Evolutionary conservation across 2,113 vertebrate genomes (phyloP).

Genomic region (Labrus mixtus): DNA sequence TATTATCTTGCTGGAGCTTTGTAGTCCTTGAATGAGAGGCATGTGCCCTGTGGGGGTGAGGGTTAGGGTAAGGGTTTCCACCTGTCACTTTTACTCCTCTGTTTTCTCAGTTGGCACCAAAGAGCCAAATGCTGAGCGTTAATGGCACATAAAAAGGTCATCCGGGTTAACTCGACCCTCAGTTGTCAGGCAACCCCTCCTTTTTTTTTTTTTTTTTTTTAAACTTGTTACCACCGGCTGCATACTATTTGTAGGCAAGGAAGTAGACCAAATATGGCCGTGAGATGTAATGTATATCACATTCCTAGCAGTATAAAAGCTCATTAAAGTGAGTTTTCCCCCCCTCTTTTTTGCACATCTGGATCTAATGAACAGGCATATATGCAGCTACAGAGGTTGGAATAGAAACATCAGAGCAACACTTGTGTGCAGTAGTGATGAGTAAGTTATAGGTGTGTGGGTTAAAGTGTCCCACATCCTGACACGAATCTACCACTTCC

Average conservation of each 20-base stretch:
- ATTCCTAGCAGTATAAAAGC: neutral
- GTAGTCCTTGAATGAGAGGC: slow-evolving; percentile 45
- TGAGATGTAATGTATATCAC: slow-evolving; percentile 1
- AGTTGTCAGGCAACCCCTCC: neutral
- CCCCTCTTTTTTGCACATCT: slow-evolving; percentile 16
- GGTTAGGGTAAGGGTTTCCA: slow-evolving; percentile 61
- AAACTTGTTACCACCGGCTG: neutral
- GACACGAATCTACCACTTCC: slow-evolving; percentile 1
- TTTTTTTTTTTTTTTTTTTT: neutral
- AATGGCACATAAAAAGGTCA: slow-evolving; percentile 39
- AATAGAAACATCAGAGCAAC: neutral
- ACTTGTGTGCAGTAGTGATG: neutral
- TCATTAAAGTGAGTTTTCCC: slow-evolving; percentile 5
- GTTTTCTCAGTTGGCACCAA: slow-evolving; percentile 48
- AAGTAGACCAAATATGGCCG: slow-evolving; percentile 4
- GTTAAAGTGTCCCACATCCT: slow-evolving; percentile 7
- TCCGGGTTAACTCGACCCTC: slow-evolving; percentile 23
- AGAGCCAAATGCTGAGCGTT: slow-evolving; percentile 41
- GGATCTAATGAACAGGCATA: slow-evolving; percentile 6
- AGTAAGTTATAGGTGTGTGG: neutral
- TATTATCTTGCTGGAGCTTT: neutral
- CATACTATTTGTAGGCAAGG: slow-evolving; percentile 26
- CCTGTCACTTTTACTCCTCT: slow-evolving; percentile 57
- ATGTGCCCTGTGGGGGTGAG: slow-evolving; percentile 35
- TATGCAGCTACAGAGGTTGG: neutral